Evolutionary conservation across 2,888 invertebrate species (phyloP), one percentile per base, ranked within the genome.

Genomic region (Chironomus tentans): DNA sequence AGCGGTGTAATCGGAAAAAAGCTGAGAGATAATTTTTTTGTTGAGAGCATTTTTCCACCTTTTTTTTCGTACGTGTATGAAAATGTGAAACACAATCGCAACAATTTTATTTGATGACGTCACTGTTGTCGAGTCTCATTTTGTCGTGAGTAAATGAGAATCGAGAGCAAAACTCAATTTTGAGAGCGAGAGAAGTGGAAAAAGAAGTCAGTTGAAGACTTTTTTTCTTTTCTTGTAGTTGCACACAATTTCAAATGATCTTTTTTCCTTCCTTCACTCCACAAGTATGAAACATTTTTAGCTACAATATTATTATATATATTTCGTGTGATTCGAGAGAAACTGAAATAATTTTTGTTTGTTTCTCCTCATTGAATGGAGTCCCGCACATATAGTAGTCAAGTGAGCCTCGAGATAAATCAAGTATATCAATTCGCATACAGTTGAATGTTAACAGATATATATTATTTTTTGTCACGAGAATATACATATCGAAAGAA

Each of bases 171-270:
- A 28, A 10, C 1, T 28, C 1, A 28, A 6, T 1, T 1, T 10
- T n/a, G 50, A 50, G 50, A 50, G 18, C 15, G 65, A 65, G 69
- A 69, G 69, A 69, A 12, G 56, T 56, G 56, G 10, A 15, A 48
- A 15, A 56, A 56, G 15, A 56, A 65, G 21, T 62, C 62, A 22
- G 47, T 22, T 47, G 47, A 47, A 70, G 21, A 56, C 70, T 12
- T 21, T 24, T 5, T 65, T 65, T 65, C 21, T 65, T 21, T 65
- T 65, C 65, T 21, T 65, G 21, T 65, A 71, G 70, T 71, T 71
- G 50, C 71, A 71, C 56, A 24, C 71, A 50, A 71, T 50, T 71
- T 71, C 50, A 71, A 71, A 71, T 73, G 72, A 73, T 73, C 72
- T 73, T 73, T 70, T 72, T 73, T 61, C 28, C 62, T 62, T 47